Conservation (phyloP, 1,140 invertebrate species). For the Phortica variegata region DNA sequence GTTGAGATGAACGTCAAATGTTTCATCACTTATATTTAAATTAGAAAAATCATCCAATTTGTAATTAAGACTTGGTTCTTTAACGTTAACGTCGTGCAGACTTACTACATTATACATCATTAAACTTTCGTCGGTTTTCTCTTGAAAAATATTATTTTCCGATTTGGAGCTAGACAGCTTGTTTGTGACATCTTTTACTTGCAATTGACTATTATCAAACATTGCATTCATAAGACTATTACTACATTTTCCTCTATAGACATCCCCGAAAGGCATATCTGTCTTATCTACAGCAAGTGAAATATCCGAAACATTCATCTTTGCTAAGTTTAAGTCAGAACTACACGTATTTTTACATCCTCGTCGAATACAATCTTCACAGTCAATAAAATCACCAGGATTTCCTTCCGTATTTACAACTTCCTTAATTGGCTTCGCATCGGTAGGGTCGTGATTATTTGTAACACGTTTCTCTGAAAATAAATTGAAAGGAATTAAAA, state of each 20-base stretch:
- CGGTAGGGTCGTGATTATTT: no score
- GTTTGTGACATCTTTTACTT: constrained; percentile 6
- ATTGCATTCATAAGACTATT: not conserved
- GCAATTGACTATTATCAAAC: not conserved
- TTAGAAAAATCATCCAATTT: constrained; percentile 16
- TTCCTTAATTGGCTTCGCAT: no score
- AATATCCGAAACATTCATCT: not conserved
- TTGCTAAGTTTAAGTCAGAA: not conserved
- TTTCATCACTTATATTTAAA: not conserved
- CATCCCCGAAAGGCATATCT: no score
- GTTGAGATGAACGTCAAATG: no score
- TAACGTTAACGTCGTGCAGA: constrained; percentile 25
- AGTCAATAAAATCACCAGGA: no score
- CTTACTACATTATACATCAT: constrained; percentile 34
- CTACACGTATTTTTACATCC: no score
- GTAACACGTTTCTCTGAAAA: constrained; percentile 11
- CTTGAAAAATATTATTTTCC: constrained; percentile 36
- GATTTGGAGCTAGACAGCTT: constrained; percentile 30
- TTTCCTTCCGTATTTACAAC: no score
- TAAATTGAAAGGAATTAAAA: not conserved
- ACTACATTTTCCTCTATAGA: not conserved
- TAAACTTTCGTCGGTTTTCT: constrained; percentile 22
- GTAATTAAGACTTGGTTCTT: not conserved
- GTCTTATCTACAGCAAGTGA: not conserved
- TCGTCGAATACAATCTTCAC: no score